Base-by-base conservation (phyloP, 2,888 invertebrate genomes). In the Pharmacophagus antenor region DNA sequence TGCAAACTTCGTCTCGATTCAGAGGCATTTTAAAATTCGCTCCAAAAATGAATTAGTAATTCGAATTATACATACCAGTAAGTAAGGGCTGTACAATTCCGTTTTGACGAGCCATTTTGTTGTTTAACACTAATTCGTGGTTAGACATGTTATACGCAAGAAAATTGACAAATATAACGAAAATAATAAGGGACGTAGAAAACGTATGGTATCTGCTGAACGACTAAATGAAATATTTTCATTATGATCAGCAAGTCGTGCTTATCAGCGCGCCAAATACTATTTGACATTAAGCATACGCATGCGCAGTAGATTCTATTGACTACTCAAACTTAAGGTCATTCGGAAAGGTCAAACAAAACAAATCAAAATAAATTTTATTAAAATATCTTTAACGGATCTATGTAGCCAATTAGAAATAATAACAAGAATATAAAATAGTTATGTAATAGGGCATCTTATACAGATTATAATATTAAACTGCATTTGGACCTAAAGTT, bases 61-160 rank as follows among this genome's bases (percentile, higher is more conserved):
- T 61, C 54, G 44, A 57, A 50, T 57, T 63, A 22, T 63, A 80
- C 82, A 90, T 85, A 97, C 97, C 97, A 85, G 97, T 97, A 64
- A 98, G 92, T 63, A 97, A 92, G 56, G 97, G 97, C 89, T 97
- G 97, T 68, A 97, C 95, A 74, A 97, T 95, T 70, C 95, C 94
- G 91, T 96, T 96, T 81, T 95, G 95, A 56, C 93, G 91, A 68
- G 92, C 89, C 85, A 92, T 91, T 74, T 78, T 82, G 73, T 76
- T 79, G 64, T 70, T 80, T 65, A 63, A 74, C 64, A 70, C 64
- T 63, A 78, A 71, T 71, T 84, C 79, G 65, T 77, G 76, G 76
- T 75, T 81, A 69, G 85, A 88, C 89, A 89, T 90, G 75, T 79
- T 83, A 70, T 73, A 68, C 70, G 68, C 48, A 69, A 74, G 58